Conservation (phyloP, 2,888 invertebrate species). For the Molorchus minor region DNA sequence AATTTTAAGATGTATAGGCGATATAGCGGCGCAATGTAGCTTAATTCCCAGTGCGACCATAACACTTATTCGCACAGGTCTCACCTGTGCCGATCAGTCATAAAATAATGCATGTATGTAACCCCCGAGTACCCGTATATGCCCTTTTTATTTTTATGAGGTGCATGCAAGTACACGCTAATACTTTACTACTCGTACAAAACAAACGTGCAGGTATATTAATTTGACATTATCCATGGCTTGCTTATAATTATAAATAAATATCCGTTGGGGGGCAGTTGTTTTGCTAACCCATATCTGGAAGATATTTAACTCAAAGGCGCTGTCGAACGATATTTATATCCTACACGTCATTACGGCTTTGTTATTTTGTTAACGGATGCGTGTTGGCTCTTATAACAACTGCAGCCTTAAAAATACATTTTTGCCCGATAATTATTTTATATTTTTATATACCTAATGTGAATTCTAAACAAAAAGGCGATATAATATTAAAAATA, state of each 20-base stretch:
- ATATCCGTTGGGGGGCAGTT: constrained; percentile 9
- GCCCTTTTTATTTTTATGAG: constrained; percentile 11
- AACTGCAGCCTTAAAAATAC: too few species aligned
- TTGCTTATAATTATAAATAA: too few species aligned
- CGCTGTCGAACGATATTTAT: constrained; percentile 4
- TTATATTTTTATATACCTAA: too few species aligned
- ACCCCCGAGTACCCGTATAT: constrained; percentile 12
- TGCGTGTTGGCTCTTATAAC: too few species aligned
- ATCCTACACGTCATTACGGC: background rate
- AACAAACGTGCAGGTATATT: constrained; percentile 19
- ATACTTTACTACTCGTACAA: background rate
- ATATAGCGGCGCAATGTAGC: constrained; percentile 38
- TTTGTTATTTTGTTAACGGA: too few species aligned
- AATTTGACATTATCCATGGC: constrained; percentile 9
- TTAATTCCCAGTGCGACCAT: constrained; percentile 30
- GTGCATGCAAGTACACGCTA: constrained; percentile 12
- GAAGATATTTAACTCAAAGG: background rate
- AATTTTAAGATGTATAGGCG: constrained; percentile 36
- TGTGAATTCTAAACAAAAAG: too few species aligned
- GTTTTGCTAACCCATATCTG: constrained; percentile 15
- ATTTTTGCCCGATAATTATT: too few species aligned
- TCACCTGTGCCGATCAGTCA: constrained; percentile 13
- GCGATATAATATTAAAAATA: too few species aligned
- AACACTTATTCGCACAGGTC: constrained; percentile 7
- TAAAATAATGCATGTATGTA: constrained; percentile 1